phyloP scores from a whole-genome alignment of 2,888 invertebrate genomes.

The Drosophila lutescens region DNA sequence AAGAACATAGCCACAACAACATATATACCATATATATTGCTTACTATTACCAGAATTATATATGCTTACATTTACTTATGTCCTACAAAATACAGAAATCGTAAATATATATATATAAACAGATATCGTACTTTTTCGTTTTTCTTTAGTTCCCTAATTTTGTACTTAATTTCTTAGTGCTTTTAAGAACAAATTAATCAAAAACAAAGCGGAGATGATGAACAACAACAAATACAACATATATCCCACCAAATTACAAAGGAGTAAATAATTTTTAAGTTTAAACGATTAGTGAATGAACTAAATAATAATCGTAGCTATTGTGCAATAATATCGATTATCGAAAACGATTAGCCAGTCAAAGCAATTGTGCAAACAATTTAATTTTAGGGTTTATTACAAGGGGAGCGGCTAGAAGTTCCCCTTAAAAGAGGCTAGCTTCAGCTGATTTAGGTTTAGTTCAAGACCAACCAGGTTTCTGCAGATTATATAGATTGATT shows the following conservation, averaged over 20 bases:
- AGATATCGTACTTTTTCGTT: slow-evolving; percentile 44
- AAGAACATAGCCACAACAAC: slow-evolving; percentile 32
- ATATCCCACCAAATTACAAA: slow-evolving; percentile 79
- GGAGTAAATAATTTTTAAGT: slow-evolving; percentile 58
- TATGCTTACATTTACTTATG: slow-evolving; percentile 58
- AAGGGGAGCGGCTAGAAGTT: slow-evolving; percentile 5
- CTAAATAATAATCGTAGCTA: slow-evolving; percentile 38
- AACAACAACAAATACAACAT: slow-evolving; percentile 73
- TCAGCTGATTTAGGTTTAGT: slow-evolving; percentile 57
- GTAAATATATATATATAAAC: slow-evolving; percentile 45
- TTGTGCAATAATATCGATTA: slow-evolving; percentile 36
- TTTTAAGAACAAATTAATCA: slow-evolving; percentile 43
- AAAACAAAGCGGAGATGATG: slow-evolving; percentile 23
- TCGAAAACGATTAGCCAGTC: slow-evolving; percentile 20
- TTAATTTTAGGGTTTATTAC: slow-evolving; percentile 22
- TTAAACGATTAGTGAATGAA: slow-evolving; percentile 34
- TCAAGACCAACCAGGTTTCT: slow-evolving; percentile 64
- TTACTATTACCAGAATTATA: slow-evolving; percentile 61
- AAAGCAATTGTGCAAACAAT: slow-evolving; percentile 16
- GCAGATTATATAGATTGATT: slow-evolving; percentile 60
- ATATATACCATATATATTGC: slow-evolving; percentile 44
- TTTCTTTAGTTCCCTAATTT: slow-evolving; percentile 18
- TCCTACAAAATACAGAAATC: slow-evolving; percentile 54
- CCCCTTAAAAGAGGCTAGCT: slow-evolving; percentile 38
- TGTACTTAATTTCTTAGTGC: not conserved